Percentiles rank a stretch among this genome's conserved stretches.
phyloP scores from a whole-genome alignment of 30 jellyfish, hydroid and myxozoan species.

The Hydractinia symbiolongicarpus region DNA sequence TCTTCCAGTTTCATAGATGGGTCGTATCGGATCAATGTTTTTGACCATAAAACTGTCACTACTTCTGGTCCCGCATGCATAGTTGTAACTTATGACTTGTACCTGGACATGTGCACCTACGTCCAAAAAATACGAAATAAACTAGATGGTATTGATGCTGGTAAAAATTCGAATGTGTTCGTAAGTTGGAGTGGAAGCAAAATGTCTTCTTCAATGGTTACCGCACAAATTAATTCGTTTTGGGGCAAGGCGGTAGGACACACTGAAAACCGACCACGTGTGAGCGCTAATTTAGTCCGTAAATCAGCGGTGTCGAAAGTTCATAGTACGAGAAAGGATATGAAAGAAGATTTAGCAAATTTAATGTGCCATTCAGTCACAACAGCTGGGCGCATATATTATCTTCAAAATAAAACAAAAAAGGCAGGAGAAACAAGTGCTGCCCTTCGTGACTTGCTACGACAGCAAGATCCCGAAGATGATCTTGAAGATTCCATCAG shows the following conservation, averaged over 20 bases:
- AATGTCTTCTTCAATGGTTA: conserved; percentile 22
- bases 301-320: conserved; percentile 19
- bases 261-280: conserved; percentile 1
- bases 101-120: background rate
- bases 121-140: conserved; percentile 6
- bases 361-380: background rate
- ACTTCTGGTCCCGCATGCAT: conserved; percentile 39
- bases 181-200: conserved; percentile 28
- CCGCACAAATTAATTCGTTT: conserved; percentile 6
- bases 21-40: background rate
- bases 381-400: background rate
- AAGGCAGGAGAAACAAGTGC: conserved; percentile 20
- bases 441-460: background rate
- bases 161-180: background rate
- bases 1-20: background rate
- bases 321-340: background rate
- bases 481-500: background rate
- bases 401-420: background rate
- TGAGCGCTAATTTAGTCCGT: conserved; percentile 18
- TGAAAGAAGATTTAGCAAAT: conserved; percentile 16
- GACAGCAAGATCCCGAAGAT: background rate
- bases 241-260: conserved; percentile 33
- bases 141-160: background rate
- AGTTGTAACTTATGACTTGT: background rate
- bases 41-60: conserved; percentile 33